phyloP scores from a whole-genome alignment of 2,113 vertebrate genomes.

The Cryptotis parvus region DNA sequence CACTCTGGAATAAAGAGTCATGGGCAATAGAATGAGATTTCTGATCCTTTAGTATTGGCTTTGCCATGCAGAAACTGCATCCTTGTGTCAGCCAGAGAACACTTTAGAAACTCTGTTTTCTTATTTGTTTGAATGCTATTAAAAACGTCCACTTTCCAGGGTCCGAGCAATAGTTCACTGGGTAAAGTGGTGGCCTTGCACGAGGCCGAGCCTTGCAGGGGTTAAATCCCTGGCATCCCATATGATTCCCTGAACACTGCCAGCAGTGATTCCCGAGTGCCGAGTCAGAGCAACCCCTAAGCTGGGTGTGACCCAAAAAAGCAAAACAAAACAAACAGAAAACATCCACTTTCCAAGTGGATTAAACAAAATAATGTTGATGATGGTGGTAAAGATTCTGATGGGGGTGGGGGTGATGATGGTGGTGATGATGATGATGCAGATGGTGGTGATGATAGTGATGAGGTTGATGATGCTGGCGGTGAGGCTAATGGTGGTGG shows the following conservation, averaged over 20 bases:
- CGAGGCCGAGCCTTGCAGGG: too few species aligned
- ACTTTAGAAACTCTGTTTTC: background rate
- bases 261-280: too few species aligned
- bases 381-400: background rate
- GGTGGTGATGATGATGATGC: accelerated
- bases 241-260: too few species aligned
- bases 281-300: too few species aligned
- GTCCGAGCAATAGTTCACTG: too few species aligned
- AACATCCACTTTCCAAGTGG: background rate
- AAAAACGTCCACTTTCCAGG: background rate
- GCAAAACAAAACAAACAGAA: too few species aligned
- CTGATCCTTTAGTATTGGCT: background rate
- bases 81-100: background rate
- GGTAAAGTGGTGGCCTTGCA: too few species aligned
- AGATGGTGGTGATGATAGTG: background rate
- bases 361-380: too few species aligned
- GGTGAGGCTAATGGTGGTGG: too few species aligned
- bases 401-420: accelerated
- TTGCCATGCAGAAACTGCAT: background rate
- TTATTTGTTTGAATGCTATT: background rate
- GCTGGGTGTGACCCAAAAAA: too few species aligned
- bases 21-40: background rate
- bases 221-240: too few species aligned
- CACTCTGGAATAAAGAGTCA: background rate
- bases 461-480: too few species aligned